phyloP scores from a whole-genome alignment of 2,113 vertebrate species.

The Gallinago jamesoni region DNA sequence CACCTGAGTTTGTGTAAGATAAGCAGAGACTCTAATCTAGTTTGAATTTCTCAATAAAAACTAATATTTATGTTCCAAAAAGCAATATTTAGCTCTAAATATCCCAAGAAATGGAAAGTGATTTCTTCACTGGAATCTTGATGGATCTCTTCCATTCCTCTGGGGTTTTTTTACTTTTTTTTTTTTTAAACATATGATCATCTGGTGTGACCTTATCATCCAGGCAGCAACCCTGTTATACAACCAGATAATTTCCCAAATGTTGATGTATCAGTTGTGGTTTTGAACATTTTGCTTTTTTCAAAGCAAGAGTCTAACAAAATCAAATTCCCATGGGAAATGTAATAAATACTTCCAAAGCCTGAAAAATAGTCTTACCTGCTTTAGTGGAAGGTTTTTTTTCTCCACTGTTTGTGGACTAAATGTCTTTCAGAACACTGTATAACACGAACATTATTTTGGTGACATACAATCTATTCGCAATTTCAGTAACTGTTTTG shows the following conservation, averaged over 20 bases:
- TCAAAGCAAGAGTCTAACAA: not conserved
- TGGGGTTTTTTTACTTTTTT: not conserved
- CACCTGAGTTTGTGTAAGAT: not conserved
- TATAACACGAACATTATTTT: not conserved
- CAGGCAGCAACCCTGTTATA: not conserved
- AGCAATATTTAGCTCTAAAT: not conserved
- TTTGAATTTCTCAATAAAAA: not conserved
- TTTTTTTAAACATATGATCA: not conserved
- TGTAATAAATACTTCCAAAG: not conserved
- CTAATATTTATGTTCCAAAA: not conserved
- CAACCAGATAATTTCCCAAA: not conserved
- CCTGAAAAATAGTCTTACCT: not conserved
- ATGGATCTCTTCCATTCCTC: not conserved
- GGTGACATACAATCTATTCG: not conserved
- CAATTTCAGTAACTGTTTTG: not conserved
- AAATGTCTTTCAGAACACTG: not conserved
- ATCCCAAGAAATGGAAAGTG: not conserved
- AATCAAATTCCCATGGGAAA: not conserved
- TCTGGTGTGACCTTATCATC: not conserved
- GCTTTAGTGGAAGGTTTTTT: not conserved
- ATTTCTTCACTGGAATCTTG: not conserved
- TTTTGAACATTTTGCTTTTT: not conserved
- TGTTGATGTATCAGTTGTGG: not conserved
- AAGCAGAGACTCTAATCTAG: not conserved
- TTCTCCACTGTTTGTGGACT: not conserved